Base-by-base conservation (phyloP, 2,113 vertebrate genomes). In the Ptilonorhynchus violaceus region DNA sequence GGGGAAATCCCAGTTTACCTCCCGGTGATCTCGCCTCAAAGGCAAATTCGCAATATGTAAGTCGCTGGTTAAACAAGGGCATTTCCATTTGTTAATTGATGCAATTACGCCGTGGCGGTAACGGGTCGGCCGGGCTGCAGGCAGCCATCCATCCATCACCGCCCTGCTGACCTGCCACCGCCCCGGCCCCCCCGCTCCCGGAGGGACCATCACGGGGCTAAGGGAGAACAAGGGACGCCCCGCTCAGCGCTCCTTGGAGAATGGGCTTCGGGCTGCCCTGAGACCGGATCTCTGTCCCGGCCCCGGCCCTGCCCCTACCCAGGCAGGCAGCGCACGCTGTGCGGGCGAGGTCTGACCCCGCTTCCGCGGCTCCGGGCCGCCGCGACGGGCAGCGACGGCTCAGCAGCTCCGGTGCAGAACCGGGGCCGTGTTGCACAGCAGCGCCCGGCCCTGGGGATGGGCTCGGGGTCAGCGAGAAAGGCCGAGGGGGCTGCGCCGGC, bases 11-110 rank as follows among this genome's bases (percentile, higher is more conserved):
- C 64, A 28, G 31, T 85, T 83, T 88, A 30, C 52, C 31, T 42
- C 68, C 55, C 37, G 50, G 30, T 59, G 69, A 50, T 80, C 50
- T 85, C 46, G 56, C 74, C 93, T 97, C 97, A 95, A 95, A 98
- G 97, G 98, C 98, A 97, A 97, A 97, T 97, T 97, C 97, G 97
- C 97, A 96, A 88, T 96, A 87, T 97, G 97, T 98, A 98, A 97
- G 92, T 96, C 91, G 95, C 96, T 98, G 98, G 97, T 98, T 98
- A 98, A 98, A 98, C 98, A 98, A 98, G 98, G 97, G 94, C 97
- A 98, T 98, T 98, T 97, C 98, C 97, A 98, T 98, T 98, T 98
- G 98, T 98, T 99, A 99, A 99, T 98, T 99, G 98, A 98, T 97
- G 98, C 98, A 98, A 99, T 99, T 99, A 99, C 96, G 97, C 96